These are phyloP conservation scores for Echinometra lucunter DNA, from an alignment of 53 echinoderm and acorn worm species.

Conservation along the genomic window DNA sequence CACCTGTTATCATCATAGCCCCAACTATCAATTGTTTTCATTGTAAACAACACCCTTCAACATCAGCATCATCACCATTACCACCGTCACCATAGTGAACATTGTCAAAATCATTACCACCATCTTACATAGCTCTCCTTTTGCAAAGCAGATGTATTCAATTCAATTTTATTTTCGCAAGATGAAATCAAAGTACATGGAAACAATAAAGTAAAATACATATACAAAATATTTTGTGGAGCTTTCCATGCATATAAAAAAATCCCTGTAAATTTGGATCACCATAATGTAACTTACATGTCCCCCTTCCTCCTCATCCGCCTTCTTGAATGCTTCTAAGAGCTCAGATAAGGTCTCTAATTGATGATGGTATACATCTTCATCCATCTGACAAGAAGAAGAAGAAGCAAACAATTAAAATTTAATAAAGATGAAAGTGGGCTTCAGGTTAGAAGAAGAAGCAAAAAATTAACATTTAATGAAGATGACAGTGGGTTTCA, in stretches of 20 bases:
- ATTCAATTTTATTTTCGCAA: no score
- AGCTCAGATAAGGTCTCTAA: slow-evolving; percentile 82
- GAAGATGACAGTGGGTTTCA: background rate
- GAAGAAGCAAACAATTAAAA: background rate
- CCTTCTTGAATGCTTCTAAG: slow-evolving; percentile 78
- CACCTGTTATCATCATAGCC: background rate
- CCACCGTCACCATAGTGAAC: background rate
- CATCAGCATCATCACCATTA: background rate
- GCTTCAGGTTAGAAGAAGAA: background rate
- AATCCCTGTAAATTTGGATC: no score
- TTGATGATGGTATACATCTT: slow-evolving; percentile 83
- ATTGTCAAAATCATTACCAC: background rate
- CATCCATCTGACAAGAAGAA: slow-evolving; percentile 78
- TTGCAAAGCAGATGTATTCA: no score
- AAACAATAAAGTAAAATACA: no score
- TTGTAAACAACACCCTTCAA: no score
- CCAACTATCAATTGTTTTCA: no score
- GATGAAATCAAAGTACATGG: no score
- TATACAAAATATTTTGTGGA: no score
- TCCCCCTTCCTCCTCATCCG: slow-evolving; percentile 77
- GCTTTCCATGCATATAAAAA: no score
- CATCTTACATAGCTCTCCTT: no score
- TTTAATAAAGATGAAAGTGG: background rate
- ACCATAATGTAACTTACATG: slow-evolving; percentile 68
- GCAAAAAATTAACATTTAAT: background rate